Conservation (phyloP, 2,113 vertebrate species). For the Tachysurus vachellii region DNA sequence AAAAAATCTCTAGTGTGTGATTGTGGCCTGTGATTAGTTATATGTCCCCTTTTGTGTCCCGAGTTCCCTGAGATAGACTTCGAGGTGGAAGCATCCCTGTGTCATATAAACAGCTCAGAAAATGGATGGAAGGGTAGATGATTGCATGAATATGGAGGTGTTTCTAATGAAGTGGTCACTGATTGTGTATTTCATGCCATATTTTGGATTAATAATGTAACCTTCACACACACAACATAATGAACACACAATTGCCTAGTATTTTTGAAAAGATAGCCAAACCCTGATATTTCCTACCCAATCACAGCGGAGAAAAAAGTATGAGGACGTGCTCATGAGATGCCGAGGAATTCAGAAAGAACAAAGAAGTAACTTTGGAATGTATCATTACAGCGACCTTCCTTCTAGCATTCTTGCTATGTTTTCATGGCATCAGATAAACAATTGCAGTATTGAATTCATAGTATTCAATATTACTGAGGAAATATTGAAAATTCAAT, state of each 20-base stretch:
- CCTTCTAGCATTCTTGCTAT: not conserved
- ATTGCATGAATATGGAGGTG: too few relatives aligned
- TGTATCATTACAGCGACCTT: not conserved
- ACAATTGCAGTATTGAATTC: not conserved
- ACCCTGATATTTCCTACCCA: not conserved
- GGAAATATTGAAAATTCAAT: not conserved
- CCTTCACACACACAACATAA: not conserved
- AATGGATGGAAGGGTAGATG: too few relatives aligned
- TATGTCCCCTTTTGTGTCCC: too few relatives aligned
- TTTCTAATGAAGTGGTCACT: too few relatives aligned
- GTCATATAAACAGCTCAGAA: too few relatives aligned
- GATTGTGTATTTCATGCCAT: too few relatives aligned
- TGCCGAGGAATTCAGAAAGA: not conserved
- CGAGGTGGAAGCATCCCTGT: too few relatives aligned
- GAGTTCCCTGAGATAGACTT: too few relatives aligned
- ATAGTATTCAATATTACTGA: not conserved
- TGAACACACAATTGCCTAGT: conserved; percentile 37
- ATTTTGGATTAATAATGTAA: not conserved
- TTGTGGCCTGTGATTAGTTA: too few relatives aligned
- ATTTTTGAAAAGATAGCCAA: too few relatives aligned
- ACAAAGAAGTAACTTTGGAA: not conserved
- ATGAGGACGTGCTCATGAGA: not conserved
- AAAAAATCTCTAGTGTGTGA: too few relatives aligned
- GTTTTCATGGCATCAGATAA: not conserved
- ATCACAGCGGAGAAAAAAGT: not conserved